Conservation (phyloP, 2,888 invertebrate genomes). For the Ectemnius cavifrons region DNA sequence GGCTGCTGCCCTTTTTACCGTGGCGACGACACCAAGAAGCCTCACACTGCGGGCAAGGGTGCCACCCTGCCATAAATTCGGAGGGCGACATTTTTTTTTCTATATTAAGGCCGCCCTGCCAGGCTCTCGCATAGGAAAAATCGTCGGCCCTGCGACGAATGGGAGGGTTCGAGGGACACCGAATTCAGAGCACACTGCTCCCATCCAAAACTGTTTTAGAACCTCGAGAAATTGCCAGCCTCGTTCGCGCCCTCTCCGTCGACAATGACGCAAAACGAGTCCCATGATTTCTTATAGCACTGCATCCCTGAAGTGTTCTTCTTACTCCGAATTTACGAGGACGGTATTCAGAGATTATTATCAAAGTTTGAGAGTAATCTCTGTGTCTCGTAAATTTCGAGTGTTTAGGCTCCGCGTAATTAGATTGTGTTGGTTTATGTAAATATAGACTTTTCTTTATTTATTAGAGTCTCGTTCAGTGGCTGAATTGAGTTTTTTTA, state of each 20-base stretch:
- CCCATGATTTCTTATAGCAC: background rate
- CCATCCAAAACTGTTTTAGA: background rate
- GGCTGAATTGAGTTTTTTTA: too few relatives aligned
- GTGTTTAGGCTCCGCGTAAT: too few relatives aligned
- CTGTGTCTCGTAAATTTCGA: too few relatives aligned
- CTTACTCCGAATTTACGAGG: too few relatives aligned
- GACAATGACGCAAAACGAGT: background rate
- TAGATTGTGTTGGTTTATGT: too few relatives aligned
- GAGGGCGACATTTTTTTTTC: conserved; percentile 47
- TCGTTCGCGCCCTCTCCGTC: background rate
- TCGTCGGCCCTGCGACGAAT: background rate
- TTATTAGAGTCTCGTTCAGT: too few relatives aligned
- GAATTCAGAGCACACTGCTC: background rate
- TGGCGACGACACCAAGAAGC: conserved; percentile 8
- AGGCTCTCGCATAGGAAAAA: conserved; percentile 21
- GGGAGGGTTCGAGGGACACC: background rate
- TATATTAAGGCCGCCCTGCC: conserved; percentile 36
- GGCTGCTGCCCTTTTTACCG: background rate
- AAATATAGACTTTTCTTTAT: too few relatives aligned
- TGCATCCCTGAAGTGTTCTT: background rate
- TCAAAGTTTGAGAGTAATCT: too few relatives aligned
- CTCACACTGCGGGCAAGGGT: background rate
- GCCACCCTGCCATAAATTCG: conserved; percentile 39
- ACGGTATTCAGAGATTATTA: too few relatives aligned
- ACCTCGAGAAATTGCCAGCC: background rate